Conservation (phyloP, 2,113 vertebrate genomes). For the Promerops cafer region DNA sequence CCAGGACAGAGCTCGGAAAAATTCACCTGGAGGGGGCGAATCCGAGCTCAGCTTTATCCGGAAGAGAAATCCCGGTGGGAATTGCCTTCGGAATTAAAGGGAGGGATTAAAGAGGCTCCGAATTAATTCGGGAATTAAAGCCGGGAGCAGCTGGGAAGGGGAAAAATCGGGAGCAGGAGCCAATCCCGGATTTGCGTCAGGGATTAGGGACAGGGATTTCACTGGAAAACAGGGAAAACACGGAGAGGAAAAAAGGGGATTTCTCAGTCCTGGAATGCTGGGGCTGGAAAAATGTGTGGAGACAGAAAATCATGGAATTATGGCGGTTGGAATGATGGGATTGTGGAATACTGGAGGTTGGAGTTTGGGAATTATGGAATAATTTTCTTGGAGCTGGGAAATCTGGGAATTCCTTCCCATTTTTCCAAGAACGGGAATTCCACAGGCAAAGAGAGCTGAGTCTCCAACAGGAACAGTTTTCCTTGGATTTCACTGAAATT, state of each 20-base stretch:
- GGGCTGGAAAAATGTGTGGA: accelerated
- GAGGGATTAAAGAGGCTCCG: neutral
- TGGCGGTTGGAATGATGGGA: neutral
- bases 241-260: neutral
- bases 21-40: neutral
- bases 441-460: neutral
- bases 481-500: neutral
- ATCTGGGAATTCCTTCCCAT: neutral
- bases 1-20: accelerated
- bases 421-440: neutral
- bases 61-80: neutral
- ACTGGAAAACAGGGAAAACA: neutral
- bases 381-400: neutral
- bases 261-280: neutral
- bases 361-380: neutral
- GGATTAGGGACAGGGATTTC: slow-evolving; percentile 29
- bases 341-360: neutral
- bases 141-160: neutral
- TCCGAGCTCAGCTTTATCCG: neutral
- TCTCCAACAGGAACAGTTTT: neutral
- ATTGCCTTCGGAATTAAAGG: neutral
- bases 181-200: neutral
- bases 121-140: neutral
- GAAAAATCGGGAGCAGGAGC: neutral
- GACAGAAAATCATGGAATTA: neutral